Percentiles rank a stretch among this genome's conserved stretches.
These are phyloP conservation scores for Carollia perspicillata DNA, from an alignment of 2,113 vertebrate genomes.

Conservation along the genomic window DNA sequence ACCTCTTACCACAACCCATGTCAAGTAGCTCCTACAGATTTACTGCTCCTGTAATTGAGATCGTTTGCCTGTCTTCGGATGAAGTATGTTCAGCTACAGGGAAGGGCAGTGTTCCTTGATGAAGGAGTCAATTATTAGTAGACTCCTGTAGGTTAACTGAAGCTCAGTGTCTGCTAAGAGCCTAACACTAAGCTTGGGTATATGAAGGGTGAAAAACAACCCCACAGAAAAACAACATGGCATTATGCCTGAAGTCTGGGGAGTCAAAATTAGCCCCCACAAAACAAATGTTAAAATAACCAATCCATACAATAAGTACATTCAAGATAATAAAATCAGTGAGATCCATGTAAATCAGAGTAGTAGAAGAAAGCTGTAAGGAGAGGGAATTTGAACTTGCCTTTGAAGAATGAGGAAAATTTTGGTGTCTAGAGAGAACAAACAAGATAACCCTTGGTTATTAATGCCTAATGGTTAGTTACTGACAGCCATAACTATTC, in stretches of 20 bases:
- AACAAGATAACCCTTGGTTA: background rate
- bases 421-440: background rate
- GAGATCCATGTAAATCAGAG: background rate
- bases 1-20: background rate
- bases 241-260: background rate
- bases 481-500: background rate
- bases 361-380: background rate
- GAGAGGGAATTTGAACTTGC: background rate
- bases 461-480: background rate
- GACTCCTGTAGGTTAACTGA: background rate
- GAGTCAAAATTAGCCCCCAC: background rate
- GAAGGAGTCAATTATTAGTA: background rate
- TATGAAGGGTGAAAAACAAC: background rate
- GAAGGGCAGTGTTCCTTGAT: background rate
- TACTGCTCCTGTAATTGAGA: background rate
- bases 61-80: background rate
- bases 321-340: background rate
- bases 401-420: background rate
- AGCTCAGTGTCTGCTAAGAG: background rate
- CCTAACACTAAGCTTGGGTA: background rate
- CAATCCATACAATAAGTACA: background rate
- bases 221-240: background rate
- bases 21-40: background rate
- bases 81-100: background rate
- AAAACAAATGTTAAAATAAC: background rate